A percentile compares a stretch with the other conserved stretches of the same genome.
phyloP scores from a whole-genome alignment of 2,113 vertebrate species.

The Grantiella picta region DNA sequence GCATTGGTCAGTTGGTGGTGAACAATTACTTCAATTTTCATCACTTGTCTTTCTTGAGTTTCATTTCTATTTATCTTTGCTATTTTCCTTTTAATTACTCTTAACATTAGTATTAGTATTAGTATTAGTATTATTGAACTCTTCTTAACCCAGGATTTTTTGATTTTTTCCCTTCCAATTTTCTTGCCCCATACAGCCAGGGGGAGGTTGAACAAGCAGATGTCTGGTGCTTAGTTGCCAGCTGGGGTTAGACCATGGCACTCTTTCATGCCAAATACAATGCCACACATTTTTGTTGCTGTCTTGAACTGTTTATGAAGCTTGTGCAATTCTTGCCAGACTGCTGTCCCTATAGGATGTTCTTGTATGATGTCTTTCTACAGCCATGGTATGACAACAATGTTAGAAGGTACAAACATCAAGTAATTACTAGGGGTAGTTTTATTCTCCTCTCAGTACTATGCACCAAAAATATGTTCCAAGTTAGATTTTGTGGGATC shows the following conservation, averaged over 20 bases:
- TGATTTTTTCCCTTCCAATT: background rate
- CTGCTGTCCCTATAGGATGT: background rate
- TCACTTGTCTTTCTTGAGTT: background rate
- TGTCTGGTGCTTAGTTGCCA: background rate
- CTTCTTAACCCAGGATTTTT: background rate
- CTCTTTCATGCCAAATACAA: background rate
- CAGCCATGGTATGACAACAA: fast-evolving
- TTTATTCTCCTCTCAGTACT: background rate
- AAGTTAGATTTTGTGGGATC: background rate
- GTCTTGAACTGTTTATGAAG: background rate
- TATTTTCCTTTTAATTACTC: background rate
- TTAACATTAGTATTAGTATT: no score
- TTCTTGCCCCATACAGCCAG: background rate
- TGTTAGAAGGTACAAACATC: background rate
- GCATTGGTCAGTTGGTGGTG: background rate
- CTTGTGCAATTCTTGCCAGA: background rate
- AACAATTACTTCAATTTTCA: background rate
- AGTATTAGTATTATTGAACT: background rate
- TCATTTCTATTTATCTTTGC: background rate
- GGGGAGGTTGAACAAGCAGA: background rate
- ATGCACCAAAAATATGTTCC: background rate
- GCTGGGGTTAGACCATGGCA: background rate
- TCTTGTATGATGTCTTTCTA: background rate
- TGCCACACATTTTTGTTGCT: background rate
- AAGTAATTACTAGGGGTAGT: background rate